Base-by-base conservation (phyloP, 2,113 vertebrate genomes). In the Pygathrix nemaeus region DNA sequence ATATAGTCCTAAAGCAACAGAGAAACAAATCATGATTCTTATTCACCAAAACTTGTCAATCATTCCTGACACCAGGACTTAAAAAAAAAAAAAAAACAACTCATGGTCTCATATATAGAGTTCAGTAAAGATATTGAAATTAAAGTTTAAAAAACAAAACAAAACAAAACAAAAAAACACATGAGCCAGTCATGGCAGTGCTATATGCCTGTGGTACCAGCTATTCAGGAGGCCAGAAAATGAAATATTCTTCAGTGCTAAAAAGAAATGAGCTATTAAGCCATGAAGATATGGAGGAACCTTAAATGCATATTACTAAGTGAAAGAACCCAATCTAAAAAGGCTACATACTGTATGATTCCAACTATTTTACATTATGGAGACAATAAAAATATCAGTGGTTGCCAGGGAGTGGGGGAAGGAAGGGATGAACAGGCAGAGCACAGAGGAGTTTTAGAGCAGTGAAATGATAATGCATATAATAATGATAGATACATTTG, bases 51-150 rank as follows among this genome's bases (percentile, higher is more conserved):
- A 50, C 30, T 32, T 92, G 55, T 81, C 40, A 68, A 32, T 78
- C 32, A 90, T 81, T 90, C 90, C 61, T 79, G 88, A 90, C 86
- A 91, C 30, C 2, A 88, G 75, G 83, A 86, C 78, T 92, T 78
- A 18, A 40, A 68, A 43, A 87, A 55, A 52, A 20, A 55, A 66
- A 90, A 86, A 43, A 43, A 43, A 43, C 0, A 50, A 90, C 50
- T 61, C 57, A 59, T 88, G 52, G 3, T 70, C 30, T 96, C 30
- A 52, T 55, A 91, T 50, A 79, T 14, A 35, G 40, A 83, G 50
- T 30, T 73, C 38, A 92, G 48, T 92, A 40, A 91, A 92, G 23
- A 79, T 43, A 66, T 7, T 45, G 32, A 78, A 88, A 90, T 59
- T 96, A 43, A 92, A 50, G 43, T 73, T 87, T 43, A 43, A 43